Percentiles rank a stretch among this genome's conserved stretches.
Evolutionary conservation across 2,888 invertebrate genomes (phyloP).

Genomic region (Drosophila antonietae): DNA sequence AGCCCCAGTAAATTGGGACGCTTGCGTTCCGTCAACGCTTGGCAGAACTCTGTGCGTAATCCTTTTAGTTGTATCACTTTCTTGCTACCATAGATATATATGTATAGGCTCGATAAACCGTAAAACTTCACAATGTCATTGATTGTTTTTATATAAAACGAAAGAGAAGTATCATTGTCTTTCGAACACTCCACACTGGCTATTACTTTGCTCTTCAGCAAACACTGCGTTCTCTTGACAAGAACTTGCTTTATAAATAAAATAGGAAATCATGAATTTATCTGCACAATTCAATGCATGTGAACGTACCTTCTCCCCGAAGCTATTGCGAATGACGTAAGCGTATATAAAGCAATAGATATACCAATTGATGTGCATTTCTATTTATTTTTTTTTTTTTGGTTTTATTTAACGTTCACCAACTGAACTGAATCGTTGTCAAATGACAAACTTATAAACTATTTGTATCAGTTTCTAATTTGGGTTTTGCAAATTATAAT

Average conservation of each 20-base stretch:
- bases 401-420: background rate
- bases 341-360: background rate
- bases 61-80: constrained; percentile 22
- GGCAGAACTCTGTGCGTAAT: constrained; percentile 43
- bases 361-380: background rate
- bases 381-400: too few relatives aligned
- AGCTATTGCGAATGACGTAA: background rate
- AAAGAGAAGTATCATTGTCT: background rate
- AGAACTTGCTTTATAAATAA: constrained; percentile 18
- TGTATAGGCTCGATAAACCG: constrained; percentile 9
- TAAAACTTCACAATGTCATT: constrained; percentile 7
- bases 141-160: constrained; percentile 15
- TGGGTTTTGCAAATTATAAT: background rate
- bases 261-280: background rate
- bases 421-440: background rate
- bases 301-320: constrained; percentile 1
- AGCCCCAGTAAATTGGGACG: constrained; percentile 6
- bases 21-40: background rate
- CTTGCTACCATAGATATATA: constrained; percentile 9
- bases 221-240: constrained; percentile 33
- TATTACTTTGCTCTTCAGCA: constrained; percentile 2
- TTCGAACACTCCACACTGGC: constrained; percentile 25
- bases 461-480: background rate
- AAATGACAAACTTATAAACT: background rate
- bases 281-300: background rate